phyloP scores from a whole-genome alignment of 2,888 invertebrate species.

The Drosophila acutilabella region DNA sequence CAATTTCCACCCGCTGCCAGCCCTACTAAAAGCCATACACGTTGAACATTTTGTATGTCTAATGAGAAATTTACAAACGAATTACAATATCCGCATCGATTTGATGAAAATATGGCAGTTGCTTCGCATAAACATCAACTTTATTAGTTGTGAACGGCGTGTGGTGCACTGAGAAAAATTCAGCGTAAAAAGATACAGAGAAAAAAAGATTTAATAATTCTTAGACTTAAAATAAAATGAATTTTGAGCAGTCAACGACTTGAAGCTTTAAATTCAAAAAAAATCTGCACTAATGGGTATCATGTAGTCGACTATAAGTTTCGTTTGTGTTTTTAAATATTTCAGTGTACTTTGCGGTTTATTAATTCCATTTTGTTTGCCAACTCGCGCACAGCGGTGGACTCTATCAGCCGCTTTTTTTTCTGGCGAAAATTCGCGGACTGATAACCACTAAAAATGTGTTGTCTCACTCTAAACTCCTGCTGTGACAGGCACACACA shows the following conservation, averaged over 20 bases:
- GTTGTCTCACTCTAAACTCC: neutral
- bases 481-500: neutral
- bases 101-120: neutral
- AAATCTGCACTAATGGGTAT: no score
- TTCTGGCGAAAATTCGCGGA: conserved; percentile 28
- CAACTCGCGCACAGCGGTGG: conserved; percentile 22
- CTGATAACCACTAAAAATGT: conserved; percentile 45
- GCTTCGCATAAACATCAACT: no score
- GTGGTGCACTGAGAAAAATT: neutral
- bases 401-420: conserved; percentile 15
- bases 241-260: no score
- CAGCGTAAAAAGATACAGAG: no score
- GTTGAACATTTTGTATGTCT: conserved; percentile 12
- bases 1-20: neutral
- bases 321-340: no score
- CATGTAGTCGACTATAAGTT: no score
- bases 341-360: conserved; percentile 38
- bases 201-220: no score
- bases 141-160: no score
- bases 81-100: neutral
- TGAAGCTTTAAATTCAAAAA: no score
- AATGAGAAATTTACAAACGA: neutral
- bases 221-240: no score
- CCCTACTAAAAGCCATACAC: conserved; percentile 19
- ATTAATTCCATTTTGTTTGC: conserved; percentile 62